These are phyloP conservation scores for Mionectes macconnelli DNA, from an alignment of 2,113 vertebrate genomes.

Conservation along the genomic window DNA sequence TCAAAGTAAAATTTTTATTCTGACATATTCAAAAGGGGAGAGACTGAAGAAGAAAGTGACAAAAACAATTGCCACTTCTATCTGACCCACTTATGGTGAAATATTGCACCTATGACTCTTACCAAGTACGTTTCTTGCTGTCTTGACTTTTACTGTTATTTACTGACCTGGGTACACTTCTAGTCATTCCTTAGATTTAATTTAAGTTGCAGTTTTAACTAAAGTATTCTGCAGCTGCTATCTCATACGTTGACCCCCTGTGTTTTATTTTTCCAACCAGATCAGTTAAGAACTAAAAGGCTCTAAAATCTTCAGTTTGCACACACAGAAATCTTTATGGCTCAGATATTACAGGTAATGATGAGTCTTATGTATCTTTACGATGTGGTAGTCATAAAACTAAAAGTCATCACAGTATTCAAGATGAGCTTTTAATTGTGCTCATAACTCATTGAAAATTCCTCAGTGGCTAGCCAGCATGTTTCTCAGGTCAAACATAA, in stretches of 20 bases:
- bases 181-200: neutral
- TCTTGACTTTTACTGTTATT: neutral
- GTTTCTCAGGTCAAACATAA: constrained; percentile 4
- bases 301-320: neutral
- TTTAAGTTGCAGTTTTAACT: neutral
- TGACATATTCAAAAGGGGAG: neutral
- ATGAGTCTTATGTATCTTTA: neutral
- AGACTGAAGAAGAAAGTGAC: neutral
- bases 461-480: neutral
- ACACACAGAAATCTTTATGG: neutral
- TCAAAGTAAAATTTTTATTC: neutral
- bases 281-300: neutral
- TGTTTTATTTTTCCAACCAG: neutral
- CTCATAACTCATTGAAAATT: constrained; percentile 13
- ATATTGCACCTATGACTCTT: neutral
- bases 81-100: neutral
- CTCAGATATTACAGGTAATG: constrained; percentile 19
- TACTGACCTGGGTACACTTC: neutral
- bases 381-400: neutral
- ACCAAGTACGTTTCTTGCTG: neutral
- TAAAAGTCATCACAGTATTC: neutral
- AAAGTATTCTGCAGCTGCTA: neutral
- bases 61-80: neutral
- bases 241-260: rapidly evolving
- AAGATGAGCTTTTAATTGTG: constrained; percentile 11